A percentile compares a stretch with the other conserved stretches of the same genome.
Conservation (phyloP, 2,888 invertebrate species). For the Acronicta aceris region DNA sequence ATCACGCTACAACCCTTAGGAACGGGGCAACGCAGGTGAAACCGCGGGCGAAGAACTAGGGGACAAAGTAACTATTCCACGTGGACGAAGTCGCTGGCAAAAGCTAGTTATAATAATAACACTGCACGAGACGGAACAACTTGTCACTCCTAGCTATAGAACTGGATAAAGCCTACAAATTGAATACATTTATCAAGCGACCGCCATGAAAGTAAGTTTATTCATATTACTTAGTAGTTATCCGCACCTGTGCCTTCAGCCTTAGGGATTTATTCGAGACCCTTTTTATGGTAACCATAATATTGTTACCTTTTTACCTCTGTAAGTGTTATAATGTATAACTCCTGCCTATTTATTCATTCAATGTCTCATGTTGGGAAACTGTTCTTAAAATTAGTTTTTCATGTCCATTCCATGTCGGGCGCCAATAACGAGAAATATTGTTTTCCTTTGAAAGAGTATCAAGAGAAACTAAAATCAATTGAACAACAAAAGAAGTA, state of each 20-base stretch:
- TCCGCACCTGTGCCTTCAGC: constrained; percentile 32
- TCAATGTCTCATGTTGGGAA: no score
- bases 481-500: not conserved
- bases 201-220: constrained; percentile 43
- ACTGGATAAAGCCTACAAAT: constrained; percentile 31
- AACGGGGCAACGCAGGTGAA: no score
- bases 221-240: constrained; percentile 40
- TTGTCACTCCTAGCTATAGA: constrained; percentile 26
- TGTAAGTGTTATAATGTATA: not conserved
- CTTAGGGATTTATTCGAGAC: constrained; percentile 30
- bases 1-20: no score
- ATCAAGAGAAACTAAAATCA: not conserved
- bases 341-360: not conserved
- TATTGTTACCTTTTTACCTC: not conserved
- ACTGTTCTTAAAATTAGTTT: no score
- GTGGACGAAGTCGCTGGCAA: no score
- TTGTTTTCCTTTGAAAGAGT: not conserved
- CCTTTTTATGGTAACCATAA: constrained; percentile 9
- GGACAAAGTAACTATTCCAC: no score
- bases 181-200: constrained; percentile 41
- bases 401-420: no score
- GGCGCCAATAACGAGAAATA: constrained; percentile 11
- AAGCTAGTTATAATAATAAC: no score
- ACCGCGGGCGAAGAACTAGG: no score
- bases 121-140: constrained; percentile 14